These are phyloP conservation scores for Panthera leo DNA, from an alignment of 2,113 vertebrate species.

Conservation along the genomic window DNA sequence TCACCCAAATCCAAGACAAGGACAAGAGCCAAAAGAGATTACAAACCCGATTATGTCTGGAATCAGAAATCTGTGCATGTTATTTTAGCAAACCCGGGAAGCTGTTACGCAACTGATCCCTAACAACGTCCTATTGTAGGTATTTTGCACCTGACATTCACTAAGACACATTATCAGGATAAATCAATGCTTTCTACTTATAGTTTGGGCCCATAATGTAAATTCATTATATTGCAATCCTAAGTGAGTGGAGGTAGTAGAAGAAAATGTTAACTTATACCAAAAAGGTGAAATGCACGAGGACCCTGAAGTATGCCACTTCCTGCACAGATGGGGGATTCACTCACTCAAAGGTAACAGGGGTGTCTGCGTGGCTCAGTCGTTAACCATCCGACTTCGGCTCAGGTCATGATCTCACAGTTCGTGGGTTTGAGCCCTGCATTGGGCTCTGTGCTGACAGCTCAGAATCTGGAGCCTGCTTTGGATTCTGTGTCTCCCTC, in stretches of 20 bases:
- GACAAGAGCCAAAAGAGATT: constrained; percentile 34
- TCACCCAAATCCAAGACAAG: constrained; percentile 39
- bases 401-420: too few species aligned
- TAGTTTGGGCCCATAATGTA: neutral
- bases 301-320: neutral
- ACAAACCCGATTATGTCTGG: neutral
- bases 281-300: neutral
- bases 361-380: too few species aligned
- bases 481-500: too few species aligned
- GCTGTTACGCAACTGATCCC: neutral
- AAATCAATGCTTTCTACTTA: neutral
- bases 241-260: neutral
- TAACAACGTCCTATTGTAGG: neutral
- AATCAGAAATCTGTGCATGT: neutral
- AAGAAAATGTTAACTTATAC: neutral
- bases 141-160: neutral
- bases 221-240: neutral
- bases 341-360: neutral
- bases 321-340: neutral
- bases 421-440: too few species aligned
- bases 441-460: too few species aligned
- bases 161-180: constrained; percentile 4
- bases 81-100: constrained; percentile 16
- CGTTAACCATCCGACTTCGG: too few species aligned
- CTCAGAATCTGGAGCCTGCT: too few species aligned